Conservation (phyloP, 2,113 vertebrate genomes). For the Desmodus rotundus region DNA sequence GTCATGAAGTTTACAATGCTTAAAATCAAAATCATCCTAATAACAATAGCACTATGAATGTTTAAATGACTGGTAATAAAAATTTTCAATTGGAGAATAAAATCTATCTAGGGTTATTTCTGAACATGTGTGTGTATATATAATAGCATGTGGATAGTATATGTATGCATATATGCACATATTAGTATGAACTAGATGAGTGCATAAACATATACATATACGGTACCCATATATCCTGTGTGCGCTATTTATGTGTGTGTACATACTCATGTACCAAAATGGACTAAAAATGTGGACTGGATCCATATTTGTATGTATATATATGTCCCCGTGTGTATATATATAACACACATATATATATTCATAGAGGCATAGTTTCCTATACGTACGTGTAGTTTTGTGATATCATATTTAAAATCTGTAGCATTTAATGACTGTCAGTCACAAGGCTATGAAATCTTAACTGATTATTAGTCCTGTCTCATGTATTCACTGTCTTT, state of each 20-base stretch:
- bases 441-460: not conserved
- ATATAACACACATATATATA: no score
- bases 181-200: not conserved
- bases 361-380: not conserved
- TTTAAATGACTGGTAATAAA: not conserved
- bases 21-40: not conserved
- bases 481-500: not conserved
- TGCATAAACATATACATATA: not conserved
- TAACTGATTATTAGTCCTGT: not conserved
- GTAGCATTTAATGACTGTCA: not conserved
- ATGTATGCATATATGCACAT: not conserved
- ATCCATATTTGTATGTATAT: not conserved
- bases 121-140: not conserved
- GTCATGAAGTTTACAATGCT: not conserved
- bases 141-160: not conserved
- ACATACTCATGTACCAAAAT: not conserved
- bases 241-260: not conserved
- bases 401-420: not conserved
- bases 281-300: not conserved
- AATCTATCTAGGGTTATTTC: not conserved
- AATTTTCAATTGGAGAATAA: slow-evolving; percentile 11
- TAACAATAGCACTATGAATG: not conserved
- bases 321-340: not conserved
- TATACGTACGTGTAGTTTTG: not conserved
- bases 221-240: not conserved